These are phyloP conservation scores for Sarcophilus harrisii DNA, from an alignment of 2,797 vertebrate genomes.

Conservation along the genomic window DNA sequence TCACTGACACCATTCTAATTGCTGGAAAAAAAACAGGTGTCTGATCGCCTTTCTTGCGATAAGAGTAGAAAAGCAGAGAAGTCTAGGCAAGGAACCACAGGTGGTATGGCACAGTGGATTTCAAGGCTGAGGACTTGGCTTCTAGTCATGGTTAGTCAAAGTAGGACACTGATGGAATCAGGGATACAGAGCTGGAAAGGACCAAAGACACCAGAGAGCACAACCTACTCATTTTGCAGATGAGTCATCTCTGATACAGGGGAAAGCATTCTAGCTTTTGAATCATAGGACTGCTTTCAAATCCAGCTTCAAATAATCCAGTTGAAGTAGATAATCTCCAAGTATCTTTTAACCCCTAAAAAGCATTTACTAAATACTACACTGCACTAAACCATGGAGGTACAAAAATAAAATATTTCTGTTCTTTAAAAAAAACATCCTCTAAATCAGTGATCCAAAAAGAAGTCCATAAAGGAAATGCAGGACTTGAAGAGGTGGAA, in stretches of 20 bases:
- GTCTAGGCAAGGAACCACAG: not conserved
- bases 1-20: not conserved
- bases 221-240: not conserved
- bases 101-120: not conserved
- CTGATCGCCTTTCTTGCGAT: slow-evolving; percentile 18
- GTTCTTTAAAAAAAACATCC: not conserved
- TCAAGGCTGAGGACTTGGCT: not conserved
- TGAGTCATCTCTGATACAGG: not conserved
- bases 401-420: not conserved
- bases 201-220: not conserved
- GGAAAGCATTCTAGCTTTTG: not conserved
- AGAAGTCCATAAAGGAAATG: not conserved
- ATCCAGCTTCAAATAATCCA: not conserved
- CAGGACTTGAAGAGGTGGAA: not conserved
- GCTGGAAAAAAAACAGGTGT: not conserved
- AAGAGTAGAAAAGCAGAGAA: not conserved
- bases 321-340: not conserved
- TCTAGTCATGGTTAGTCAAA: not conserved
- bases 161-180: not conserved
- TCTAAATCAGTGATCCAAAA: not conserved
- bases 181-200: not conserved
- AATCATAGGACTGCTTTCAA: not conserved
- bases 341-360: not conserved
- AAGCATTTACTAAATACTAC: not conserved
- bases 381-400: not conserved